These are phyloP conservation scores for Aix galericulata DNA, from an alignment of 2,113 vertebrate species.

Conservation along the genomic window DNA sequence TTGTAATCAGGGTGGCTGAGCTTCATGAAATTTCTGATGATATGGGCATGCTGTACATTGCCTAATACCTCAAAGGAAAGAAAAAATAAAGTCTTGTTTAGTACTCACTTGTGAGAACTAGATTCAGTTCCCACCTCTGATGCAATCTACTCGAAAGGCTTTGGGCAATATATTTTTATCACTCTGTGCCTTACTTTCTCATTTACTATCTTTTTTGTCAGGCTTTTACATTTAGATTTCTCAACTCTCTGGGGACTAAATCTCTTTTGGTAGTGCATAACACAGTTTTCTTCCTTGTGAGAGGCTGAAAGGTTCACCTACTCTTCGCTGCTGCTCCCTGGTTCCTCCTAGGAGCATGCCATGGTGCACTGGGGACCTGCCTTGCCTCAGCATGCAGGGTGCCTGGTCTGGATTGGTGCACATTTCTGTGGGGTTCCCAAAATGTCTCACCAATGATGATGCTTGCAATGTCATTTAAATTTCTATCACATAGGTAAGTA, in stretches of 20 bases:
- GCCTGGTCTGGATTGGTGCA: background rate
- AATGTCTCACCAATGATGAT: rapidly evolving
- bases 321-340: background rate
- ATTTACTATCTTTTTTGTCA: background rate
- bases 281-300: background rate
- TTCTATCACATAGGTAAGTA: background rate
- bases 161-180: background rate
- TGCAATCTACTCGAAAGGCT: background rate
- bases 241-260: background rate
- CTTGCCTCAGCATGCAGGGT: background rate
- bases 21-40: background rate
- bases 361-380: rapidly evolving
- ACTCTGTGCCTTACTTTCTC: background rate
- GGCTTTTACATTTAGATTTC: background rate
- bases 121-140: background rate
- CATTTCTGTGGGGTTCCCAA: rapidly evolving
- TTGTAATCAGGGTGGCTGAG: background rate
- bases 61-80: background rate
- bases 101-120: background rate
- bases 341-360: rapidly evolving
- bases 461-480: background rate
- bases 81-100: background rate
- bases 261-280: background rate
- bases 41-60: background rate
- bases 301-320: background rate